phyloP scores from a whole-genome alignment of 2,888 invertebrate species.

The Pimpla rufipes region DNA sequence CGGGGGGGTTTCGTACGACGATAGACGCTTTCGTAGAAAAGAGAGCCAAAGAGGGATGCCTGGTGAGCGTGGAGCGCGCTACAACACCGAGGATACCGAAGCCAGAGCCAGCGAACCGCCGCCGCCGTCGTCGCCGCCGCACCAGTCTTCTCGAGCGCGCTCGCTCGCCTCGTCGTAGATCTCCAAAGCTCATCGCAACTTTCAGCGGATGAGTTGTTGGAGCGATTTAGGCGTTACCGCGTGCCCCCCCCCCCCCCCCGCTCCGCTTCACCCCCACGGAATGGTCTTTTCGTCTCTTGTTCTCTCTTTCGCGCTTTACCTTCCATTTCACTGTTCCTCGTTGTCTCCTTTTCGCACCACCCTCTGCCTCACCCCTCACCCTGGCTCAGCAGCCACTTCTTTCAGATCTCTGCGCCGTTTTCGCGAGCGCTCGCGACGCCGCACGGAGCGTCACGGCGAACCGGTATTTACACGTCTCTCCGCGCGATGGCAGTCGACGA shows the following conservation, averaged over 20 bases:
- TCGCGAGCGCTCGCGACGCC: conserved; percentile 21
- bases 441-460: conserved; percentile 69
- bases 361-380: conserved; percentile 63
- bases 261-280: conserved; percentile 65
- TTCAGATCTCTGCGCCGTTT: conserved; percentile 31
- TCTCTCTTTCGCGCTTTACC: conserved; percentile 65
- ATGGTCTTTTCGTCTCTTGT: conserved; percentile 78
- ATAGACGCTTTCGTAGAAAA: conserved; percentile 53
- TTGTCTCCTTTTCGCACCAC: conserved; percentile 65
- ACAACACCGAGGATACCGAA: conserved; percentile 53
- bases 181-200: conserved; percentile 83
- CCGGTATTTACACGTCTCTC: conserved; percentile 84
- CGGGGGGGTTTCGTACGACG: not conserved
- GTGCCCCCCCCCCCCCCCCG: conserved; percentile 21
- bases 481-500: conserved; percentile 50
- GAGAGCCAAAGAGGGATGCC: conserved; percentile 59
- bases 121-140: too few species aligned
- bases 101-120: conserved; percentile 45
- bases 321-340: conserved; percentile 58
- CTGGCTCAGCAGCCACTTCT: conserved; percentile 59
- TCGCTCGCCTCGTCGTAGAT: conserved; percentile 78
- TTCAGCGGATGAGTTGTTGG: conserved; percentile 84
- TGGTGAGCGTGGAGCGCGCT: conserved; percentile 28
- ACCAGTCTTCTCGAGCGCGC: conserved; percentile 57
- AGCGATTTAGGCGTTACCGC: conserved; percentile 83